A percentile compares a stretch with the other conserved stretches of the same genome.
phyloP scores from a whole-genome alignment of 2,113 vertebrate genomes.

The Micronisus gabar region DNA sequence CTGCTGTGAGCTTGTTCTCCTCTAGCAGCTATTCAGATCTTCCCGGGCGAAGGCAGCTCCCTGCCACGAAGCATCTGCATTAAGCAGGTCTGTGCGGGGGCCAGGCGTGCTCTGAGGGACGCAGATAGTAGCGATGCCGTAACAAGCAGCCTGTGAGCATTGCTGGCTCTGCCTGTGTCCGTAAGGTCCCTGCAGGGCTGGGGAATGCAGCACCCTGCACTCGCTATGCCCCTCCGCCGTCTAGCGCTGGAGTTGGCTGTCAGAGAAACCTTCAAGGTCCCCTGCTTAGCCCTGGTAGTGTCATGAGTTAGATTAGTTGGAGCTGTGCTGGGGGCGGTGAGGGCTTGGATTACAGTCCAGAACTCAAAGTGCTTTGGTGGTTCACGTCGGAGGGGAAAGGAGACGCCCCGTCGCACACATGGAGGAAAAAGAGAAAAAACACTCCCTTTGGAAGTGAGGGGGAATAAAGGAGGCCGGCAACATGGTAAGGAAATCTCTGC shows the following conservation, averaged over 20 bases:
- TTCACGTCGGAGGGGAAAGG: conserved; percentile 40
- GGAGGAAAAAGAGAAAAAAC: conserved; percentile 60
- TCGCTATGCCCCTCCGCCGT: neutral
- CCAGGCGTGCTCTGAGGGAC: neutral
- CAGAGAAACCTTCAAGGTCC: conserved; percentile 67
- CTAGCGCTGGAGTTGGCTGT: conserved; percentile 52
- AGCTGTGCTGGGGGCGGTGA: conserved; percentile 65
- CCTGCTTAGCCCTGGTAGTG: conserved; percentile 52
- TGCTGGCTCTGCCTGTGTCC: neutral
- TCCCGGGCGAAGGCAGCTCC: neutral
- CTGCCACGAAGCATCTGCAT: neutral
- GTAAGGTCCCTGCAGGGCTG: neutral
- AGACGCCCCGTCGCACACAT: conserved; percentile 44
- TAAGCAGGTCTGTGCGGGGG: neutral
- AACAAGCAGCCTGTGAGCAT: neutral
- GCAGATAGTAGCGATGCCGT: neutral
- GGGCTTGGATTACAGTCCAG: conserved; percentile 67
- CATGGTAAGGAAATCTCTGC: conserved; percentile 49
- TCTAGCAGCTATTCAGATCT: neutral
- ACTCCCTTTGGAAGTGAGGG: conserved; percentile 13
- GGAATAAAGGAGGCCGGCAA: conserved; percentile 9
- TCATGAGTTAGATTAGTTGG: conserved; percentile 71
- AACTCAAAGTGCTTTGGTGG: conserved; percentile 52
- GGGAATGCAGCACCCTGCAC: neutral
- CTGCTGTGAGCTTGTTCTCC: neutral